Evolutionary conservation across 2,113 vertebrate genomes (phyloP).

Genomic region (Pampusana beccarii): DNA sequence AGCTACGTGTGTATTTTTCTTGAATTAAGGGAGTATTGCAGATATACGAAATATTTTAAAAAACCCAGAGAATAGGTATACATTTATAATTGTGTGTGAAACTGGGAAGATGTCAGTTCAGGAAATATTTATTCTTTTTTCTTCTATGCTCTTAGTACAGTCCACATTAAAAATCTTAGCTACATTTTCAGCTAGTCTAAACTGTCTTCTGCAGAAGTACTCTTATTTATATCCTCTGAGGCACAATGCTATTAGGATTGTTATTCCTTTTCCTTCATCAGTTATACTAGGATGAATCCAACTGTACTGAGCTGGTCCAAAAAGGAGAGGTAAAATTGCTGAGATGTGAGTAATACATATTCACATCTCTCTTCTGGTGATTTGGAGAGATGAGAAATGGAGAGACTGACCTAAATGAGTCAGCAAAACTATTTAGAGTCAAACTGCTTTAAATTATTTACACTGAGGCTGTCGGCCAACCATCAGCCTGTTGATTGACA

Average conservation of each 20-base stretch:
- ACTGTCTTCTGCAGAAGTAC: background rate
- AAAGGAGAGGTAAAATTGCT: background rate
- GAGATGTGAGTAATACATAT: background rate
- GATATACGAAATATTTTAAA: background rate
- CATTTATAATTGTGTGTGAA: background rate
- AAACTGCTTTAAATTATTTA: background rate
- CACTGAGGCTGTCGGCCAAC: background rate
- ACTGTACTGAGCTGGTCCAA: background rate
- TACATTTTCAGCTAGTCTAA: background rate
- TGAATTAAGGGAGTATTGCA: background rate
- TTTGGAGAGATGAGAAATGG: background rate
- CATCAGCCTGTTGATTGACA: background rate
- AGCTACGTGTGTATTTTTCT: background rate
- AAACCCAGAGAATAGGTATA: accelerated
- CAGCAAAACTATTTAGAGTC: background rate
- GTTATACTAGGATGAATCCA: background rate
- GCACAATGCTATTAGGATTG: background rate
- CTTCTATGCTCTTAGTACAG: background rate
- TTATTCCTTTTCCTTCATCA: background rate
- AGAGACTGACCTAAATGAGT: background rate
- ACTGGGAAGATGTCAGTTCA: background rate
- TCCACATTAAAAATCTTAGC: background rate
- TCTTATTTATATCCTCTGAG: background rate
- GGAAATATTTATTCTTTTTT: background rate
- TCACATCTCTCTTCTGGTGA: background rate